A percentile compares a stretch with the other conserved stretches of the same genome.
These are phyloP conservation scores for Knipowitschia caucasica DNA, from an alignment of 2,797 vertebrate genomes.

Conservation along the genomic window DNA sequence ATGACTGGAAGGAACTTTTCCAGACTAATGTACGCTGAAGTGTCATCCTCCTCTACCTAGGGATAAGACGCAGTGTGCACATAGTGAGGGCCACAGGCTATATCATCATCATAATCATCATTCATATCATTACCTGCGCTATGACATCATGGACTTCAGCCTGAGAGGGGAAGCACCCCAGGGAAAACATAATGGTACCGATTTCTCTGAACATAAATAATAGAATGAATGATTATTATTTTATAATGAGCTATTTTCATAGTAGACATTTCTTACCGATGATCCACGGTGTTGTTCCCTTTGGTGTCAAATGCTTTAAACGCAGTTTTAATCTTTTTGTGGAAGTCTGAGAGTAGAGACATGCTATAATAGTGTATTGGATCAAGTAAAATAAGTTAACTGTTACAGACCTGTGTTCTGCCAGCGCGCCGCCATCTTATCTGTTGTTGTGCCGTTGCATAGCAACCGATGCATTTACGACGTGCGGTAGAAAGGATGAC, in stretches of 20 bases:
- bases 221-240: background rate
- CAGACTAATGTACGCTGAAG: constrained; percentile 79
- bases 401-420: constrained; percentile 51
- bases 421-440: constrained; percentile 54
- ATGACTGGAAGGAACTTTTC: constrained; percentile 90
- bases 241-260: background rate
- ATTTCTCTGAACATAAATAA: constrained; percentile 75
- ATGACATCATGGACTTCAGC: constrained; percentile 83
- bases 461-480: constrained; percentile 31
- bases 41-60: constrained; percentile 88
- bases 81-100: too few relatives aligned
- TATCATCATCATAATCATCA: too few relatives aligned
- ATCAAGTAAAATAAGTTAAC: background rate
- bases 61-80: constrained; percentile 11
- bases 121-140: constrained; percentile 84
- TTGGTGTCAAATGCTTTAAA: constrained; percentile 90
- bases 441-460: constrained; percentile 46
- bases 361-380: too few relatives aligned
- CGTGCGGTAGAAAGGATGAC: too few relatives aligned
- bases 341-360: constrained; percentile 64
- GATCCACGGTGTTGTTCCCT: constrained; percentile 84
- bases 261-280: constrained; percentile 77
- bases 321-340: constrained; percentile 82
- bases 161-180: constrained; percentile 88
- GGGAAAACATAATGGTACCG: constrained; percentile 84